phyloP scores from a whole-genome alignment of 2,888 invertebrate species.

The Hemithea aestivaria region DNA sequence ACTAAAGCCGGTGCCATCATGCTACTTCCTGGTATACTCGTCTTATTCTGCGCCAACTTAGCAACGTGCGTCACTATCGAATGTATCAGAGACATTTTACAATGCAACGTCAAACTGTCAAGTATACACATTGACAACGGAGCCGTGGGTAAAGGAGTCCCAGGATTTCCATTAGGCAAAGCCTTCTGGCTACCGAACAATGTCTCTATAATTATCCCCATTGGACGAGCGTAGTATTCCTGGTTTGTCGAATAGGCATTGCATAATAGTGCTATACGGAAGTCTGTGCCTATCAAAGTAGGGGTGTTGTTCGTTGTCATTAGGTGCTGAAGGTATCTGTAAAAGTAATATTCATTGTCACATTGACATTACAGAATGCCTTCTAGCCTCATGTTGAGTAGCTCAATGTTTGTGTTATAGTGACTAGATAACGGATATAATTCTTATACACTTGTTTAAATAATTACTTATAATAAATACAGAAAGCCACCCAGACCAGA shows the following conservation, averaged over 20 bases:
- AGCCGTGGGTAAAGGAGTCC: constrained; percentile 84
- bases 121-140: constrained; percentile 95
- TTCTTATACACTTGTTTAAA: too few relatives aligned
- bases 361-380: too few relatives aligned
- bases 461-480: too few relatives aligned
- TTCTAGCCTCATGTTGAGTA: background rate
- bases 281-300: constrained; percentile 90
- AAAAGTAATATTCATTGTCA: constrained; percentile 29
- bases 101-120: constrained; percentile 96
- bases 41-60: constrained; percentile 92
- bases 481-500: too few relatives aligned
- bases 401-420: too few relatives aligned
- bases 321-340: constrained; percentile 91
- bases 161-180: constrained; percentile 69
- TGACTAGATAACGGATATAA: too few relatives aligned
- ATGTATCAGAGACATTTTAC: constrained; percentile 94
- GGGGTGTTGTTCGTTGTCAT: constrained; percentile 85
- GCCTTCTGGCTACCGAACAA: constrained; percentile 85
- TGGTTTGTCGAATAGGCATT: constrained; percentile 97
- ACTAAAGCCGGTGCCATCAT: constrained; percentile 93
- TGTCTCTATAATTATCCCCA: constrained; percentile 94
- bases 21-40: constrained; percentile 82
- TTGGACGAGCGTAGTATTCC: constrained; percentile 93
- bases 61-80: constrained; percentile 92
- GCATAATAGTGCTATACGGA: constrained; percentile 93